phyloP scores from a whole-genome alignment of 2,888 invertebrate genomes.

The Drosophila setosimentum region DNA sequence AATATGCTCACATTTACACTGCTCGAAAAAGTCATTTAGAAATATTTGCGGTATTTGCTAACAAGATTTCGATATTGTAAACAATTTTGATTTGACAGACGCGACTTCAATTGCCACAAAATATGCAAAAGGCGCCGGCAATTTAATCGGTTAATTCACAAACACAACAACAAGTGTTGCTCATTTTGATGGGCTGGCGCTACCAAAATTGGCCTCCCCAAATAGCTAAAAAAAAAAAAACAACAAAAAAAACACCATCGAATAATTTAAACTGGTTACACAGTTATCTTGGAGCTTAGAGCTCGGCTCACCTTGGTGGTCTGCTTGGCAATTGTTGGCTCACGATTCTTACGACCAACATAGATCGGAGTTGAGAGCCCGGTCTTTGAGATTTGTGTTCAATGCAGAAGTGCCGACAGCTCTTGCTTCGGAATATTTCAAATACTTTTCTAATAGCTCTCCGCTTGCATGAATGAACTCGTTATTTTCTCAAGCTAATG shows the following conservation, averaged over 20 bases:
- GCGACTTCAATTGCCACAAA: conserved; percentile 54
- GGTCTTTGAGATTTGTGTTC: conserved; percentile 1
- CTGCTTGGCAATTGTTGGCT: conserved; percentile 62
- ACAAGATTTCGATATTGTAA: conserved; percentile 69
- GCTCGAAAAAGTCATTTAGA: conserved; percentile 7
- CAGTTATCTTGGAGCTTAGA: conserved; percentile 40
- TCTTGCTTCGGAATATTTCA: conserved; percentile 75
- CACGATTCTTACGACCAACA: conserved; percentile 66
- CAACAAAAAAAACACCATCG: conserved; percentile 7
- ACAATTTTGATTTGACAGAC: conserved; percentile 64
- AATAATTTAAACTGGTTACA: conserved; percentile 63
- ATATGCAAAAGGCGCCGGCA: conserved; percentile 48
- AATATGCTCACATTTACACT: background rate
- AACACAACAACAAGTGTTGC: conserved; percentile 33
- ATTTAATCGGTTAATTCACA: conserved; percentile 25
- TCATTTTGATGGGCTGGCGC: conserved; percentile 54
- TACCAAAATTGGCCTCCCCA: conserved; percentile 67
- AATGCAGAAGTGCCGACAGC: conserved; percentile 30
- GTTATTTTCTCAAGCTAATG: background rate
- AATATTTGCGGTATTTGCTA: conserved; percentile 60
- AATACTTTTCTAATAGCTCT: conserved; percentile 74
- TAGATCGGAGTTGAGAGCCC: conserved; percentile 35
- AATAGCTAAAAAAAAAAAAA: conserved; percentile 24
- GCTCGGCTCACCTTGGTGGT: conserved; percentile 66
- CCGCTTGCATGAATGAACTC: conserved; percentile 63